Conservation (phyloP, 2,797 vertebrate species). For the Enteromius afrohamiltoni region DNA sequence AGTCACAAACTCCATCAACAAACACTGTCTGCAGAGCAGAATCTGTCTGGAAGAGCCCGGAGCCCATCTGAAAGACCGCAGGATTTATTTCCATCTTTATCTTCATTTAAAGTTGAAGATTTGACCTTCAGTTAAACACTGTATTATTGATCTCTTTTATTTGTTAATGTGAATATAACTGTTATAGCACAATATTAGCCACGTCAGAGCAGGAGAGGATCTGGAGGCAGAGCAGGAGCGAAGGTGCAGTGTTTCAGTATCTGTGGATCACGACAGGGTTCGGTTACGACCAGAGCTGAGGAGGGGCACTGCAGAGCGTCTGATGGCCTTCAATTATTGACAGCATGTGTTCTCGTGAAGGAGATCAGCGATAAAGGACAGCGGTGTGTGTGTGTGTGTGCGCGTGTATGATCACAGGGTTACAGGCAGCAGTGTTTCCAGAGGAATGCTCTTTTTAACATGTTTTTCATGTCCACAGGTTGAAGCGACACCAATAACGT, state of each 20-base stretch:
- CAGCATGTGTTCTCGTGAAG: neutral
- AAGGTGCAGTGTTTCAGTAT: neutral
- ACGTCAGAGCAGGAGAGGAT: neutral
- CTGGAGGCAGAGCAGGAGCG: neutral
- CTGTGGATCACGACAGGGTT: neutral
- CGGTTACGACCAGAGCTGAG: neutral
- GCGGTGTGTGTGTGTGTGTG: too few species aligned
- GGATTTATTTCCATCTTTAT: neutral
- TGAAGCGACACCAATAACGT: too few species aligned
- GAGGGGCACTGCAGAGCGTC: conserved; percentile 31
- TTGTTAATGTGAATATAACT: neutral
- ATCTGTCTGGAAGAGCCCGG: neutral
- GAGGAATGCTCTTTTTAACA: too few species aligned
- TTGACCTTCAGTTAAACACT: neutral
- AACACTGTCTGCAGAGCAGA: neutral
- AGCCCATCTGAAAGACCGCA: too few species aligned
- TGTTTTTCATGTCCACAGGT: too few species aligned
- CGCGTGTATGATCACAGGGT: neutral
- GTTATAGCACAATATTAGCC: neutral
- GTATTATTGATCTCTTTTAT: neutral
- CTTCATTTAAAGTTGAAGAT: neutral
- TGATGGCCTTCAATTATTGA: conserved; percentile 57
- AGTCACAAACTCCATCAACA: neutral
- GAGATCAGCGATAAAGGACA: too few species aligned
- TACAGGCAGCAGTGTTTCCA: neutral